Evolutionary conservation across 2,113 vertebrate genomes (phyloP).

Genomic region (Hippocampus barbouri): DNA sequence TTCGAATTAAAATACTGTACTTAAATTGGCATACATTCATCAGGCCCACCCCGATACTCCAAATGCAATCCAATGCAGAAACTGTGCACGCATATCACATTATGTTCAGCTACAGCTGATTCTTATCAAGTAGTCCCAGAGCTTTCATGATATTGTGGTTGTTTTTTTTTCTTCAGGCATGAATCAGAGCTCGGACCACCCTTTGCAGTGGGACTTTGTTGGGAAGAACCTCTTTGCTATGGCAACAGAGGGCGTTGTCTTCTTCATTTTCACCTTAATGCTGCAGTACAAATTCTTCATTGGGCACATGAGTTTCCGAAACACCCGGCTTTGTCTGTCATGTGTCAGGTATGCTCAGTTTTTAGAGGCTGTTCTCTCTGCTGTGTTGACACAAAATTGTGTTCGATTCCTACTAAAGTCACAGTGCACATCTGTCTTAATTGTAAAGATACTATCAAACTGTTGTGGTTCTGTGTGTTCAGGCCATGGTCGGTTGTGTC

Average conservation of each 20-base stretch:
- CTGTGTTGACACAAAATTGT: not conserved
- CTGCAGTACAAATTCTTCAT: conserved; percentile 79
- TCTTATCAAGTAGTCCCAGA: not conserved
- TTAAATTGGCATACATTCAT: no score
- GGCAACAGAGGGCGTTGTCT: conserved; percentile 71
- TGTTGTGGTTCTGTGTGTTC: not conserved
- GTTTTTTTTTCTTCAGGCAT: conserved; percentile 54
- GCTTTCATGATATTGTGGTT: not conserved
- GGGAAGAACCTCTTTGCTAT: conserved; percentile 79
- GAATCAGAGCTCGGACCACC: conserved; percentile 62
- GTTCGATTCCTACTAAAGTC: not conserved
- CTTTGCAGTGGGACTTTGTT: conserved; percentile 74
- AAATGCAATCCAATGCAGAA: no score
- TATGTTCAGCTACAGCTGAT: not conserved
- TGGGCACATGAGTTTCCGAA: conserved; percentile 51
- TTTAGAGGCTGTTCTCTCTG: not conserved
- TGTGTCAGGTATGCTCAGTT: not conserved
- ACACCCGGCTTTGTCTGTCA: not conserved
- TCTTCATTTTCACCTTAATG: conserved; percentile 76
- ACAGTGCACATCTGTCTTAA: not conserved
- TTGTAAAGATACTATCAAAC: not conserved
- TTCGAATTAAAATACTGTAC: no score
- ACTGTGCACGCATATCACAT: no score
- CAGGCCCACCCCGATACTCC: no score
- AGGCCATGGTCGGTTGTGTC: conserved; percentile 63